A percentile compares a stretch with the other conserved stretches of the same genome.
Evolutionary conservation across 2,888 invertebrate species (phyloP).

Genomic region (Heliconius ethilla): DNA sequence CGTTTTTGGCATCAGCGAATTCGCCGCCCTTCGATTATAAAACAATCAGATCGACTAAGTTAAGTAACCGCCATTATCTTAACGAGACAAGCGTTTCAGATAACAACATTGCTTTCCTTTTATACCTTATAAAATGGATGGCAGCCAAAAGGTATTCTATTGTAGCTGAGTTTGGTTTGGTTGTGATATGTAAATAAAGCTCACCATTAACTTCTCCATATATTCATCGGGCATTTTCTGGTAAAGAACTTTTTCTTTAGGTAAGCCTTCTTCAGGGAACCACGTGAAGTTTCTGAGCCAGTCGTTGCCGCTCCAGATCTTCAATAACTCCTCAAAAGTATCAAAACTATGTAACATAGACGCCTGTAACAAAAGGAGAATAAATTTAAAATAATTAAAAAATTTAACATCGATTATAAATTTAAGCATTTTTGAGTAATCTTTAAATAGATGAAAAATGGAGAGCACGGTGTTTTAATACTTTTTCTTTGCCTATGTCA

Average conservation of each 20-base stretch:
- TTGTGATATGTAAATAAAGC: constrained; percentile 39
- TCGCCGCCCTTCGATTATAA: constrained; percentile 67
- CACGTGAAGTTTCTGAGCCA: constrained; percentile 65
- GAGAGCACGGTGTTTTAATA: background rate
- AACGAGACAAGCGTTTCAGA: constrained; percentile 46
- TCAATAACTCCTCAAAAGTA: constrained; percentile 58
- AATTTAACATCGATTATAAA: background rate
- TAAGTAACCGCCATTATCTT: constrained; percentile 49
- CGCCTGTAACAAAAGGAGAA: constrained; percentile 65
- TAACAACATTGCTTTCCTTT: constrained; percentile 41
- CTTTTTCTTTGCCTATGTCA: background rate
- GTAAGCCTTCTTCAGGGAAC: constrained; percentile 63
- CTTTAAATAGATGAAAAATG: background rate
- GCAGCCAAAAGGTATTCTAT: constrained; percentile 21
- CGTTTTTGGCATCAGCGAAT: constrained; percentile 80
- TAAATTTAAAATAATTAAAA: background rate
- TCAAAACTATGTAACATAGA: constrained; percentile 58
- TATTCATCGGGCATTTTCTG: constrained; percentile 57
- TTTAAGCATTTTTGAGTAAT: background rate
- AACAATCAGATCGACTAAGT: constrained; percentile 51
- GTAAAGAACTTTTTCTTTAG: constrained; percentile 61
- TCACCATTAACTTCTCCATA: constrained; percentile 64
- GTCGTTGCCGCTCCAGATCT: constrained; percentile 57
- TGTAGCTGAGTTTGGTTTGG: constrained; percentile 22
- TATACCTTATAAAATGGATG: constrained; percentile 33